Evolutionary conservation across 2,888 invertebrate genomes (phyloP).

Genomic region (Pheosia gnoma): DNA sequence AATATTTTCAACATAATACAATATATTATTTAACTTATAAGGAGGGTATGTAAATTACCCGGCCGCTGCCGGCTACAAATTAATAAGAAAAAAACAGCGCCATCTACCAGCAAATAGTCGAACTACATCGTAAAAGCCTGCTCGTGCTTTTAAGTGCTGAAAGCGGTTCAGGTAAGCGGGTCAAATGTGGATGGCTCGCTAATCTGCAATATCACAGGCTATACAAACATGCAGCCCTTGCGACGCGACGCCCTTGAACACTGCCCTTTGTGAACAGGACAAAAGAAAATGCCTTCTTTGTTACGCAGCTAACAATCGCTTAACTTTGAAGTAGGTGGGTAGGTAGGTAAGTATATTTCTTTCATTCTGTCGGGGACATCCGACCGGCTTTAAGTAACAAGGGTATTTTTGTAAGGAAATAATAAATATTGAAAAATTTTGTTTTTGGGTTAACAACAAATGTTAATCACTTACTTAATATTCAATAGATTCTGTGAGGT

Average conservation of each 20-base stretch:
- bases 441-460: too few relatives aligned
- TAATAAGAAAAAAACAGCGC: slow-evolving; percentile 26
- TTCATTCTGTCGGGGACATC: slow-evolving; percentile 38
- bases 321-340: slow-evolving; percentile 19
- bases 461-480: too few relatives aligned
- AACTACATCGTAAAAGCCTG: slow-evolving; percentile 21
- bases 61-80: too few relatives aligned
- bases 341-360: slow-evolving; percentile 37
- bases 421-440: neutral
- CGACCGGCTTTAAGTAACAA: slow-evolving; percentile 41
- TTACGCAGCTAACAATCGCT: slow-evolving; percentile 49
- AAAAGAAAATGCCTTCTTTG: slow-evolving; percentile 70
- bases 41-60: too few relatives aligned
- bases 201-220: slow-evolving; percentile 67
- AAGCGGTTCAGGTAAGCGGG: slow-evolving; percentile 25
- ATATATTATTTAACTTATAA: too few relatives aligned
- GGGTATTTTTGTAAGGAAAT: slow-evolving; percentile 26
- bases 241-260: slow-evolving; percentile 60
- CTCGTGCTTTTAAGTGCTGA: slow-evolving; percentile 11
- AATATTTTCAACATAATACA: too few relatives aligned
- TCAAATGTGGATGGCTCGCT: slow-evolving; percentile 45
- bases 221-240: slow-evolving; percentile 56
- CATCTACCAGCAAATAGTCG: slow-evolving; percentile 34
- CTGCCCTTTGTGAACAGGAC: slow-evolving; percentile 62
- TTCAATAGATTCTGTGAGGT: too few relatives aligned